phyloP scores from a whole-genome alignment of 2,797 vertebrate species.

The Sebastes ruberrimus region DNA sequence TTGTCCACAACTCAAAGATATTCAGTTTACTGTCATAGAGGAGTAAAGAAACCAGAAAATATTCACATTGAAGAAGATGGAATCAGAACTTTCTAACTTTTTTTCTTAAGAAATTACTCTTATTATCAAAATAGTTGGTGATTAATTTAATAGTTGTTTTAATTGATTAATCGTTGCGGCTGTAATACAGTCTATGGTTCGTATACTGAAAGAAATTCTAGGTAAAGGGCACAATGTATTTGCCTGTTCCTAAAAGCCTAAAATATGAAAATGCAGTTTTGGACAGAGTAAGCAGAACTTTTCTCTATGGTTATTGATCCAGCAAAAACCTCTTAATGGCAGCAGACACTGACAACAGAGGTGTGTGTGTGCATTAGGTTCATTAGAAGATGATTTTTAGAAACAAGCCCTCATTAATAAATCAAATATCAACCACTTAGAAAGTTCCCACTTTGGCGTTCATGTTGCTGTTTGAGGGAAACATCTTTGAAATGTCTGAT shows the following conservation, averaged over 20 bases:
- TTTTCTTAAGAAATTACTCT: too few species aligned
- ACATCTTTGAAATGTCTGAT: neutral
- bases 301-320: conserved; percentile 1
- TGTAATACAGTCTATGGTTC: too few species aligned
- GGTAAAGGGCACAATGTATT: too few species aligned
- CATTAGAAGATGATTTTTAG: conserved; percentile 12
- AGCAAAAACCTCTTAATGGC: conserved; percentile 7
- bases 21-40: too few species aligned
- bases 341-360: neutral
- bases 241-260: neutral
- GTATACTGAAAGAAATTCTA: too few species aligned
- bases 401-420: conserved; percentile 21
- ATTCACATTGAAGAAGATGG: too few species aligned
- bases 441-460: neutral
- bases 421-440: conserved; percentile 31
- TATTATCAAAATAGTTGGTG: too few species aligned
- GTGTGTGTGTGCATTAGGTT: neutral
- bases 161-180: too few species aligned
- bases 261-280: conserved; percentile 6
- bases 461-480: neutral
- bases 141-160: too few species aligned
- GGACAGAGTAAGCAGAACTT: neutral
- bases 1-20: too few species aligned
- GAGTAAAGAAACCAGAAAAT: too few species aligned
- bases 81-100: too few species aligned